Evolutionary conservation across 2,888 invertebrate species (phyloP).

Genomic region (Synanthedon vespiformis): DNA sequence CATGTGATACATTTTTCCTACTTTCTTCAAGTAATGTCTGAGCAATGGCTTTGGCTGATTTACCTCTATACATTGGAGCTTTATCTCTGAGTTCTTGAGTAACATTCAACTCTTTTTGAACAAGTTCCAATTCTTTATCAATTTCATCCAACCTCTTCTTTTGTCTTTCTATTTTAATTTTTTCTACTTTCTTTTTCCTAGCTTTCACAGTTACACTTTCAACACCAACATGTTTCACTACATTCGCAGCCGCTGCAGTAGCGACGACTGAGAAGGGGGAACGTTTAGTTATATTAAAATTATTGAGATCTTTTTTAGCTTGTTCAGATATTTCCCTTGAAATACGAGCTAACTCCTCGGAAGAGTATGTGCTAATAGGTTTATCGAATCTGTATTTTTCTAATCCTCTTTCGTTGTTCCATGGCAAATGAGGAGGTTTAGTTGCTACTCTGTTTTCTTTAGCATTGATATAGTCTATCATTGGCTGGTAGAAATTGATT

Average conservation of each 20-base stretch:
- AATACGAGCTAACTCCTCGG: conserved; percentile 75
- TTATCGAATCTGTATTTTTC: conserved; percentile 76
- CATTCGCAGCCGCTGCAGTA: conserved; percentile 72
- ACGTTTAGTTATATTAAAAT: conserved; percentile 70
- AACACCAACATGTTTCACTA: conserved; percentile 73
- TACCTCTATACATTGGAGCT: conserved; percentile 75
- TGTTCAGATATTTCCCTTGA: conserved; percentile 76
- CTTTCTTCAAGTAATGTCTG: conserved; percentile 73
- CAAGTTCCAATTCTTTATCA: conserved; percentile 40
- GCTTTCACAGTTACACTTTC: conserved; percentile 61
- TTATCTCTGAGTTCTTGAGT: conserved; percentile 64
- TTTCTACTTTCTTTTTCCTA: conserved; percentile 59
- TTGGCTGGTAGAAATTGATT: conserved; percentile 87
- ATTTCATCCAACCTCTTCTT: conserved; percentile 57
- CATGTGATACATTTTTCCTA: conserved; percentile 62
- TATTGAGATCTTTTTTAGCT: conserved; percentile 75
- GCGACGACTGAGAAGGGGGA: conserved; percentile 74
- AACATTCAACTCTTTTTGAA: conserved; percentile 55
- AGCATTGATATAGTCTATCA: conserved; percentile 85
- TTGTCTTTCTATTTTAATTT: conserved; percentile 47
- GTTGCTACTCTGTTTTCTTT: conserved; percentile 65
- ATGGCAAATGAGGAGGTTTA: conserved; percentile 77
- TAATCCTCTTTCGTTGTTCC: conserved; percentile 78
- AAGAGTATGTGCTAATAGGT: conserved; percentile 74
- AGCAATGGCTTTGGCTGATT: conserved; percentile 81